A percentile compares a stretch with the other conserved stretches of the same genome.
Conservation (phyloP, 2,113 vertebrate species). For the Aphyosemion australe region DNA sequence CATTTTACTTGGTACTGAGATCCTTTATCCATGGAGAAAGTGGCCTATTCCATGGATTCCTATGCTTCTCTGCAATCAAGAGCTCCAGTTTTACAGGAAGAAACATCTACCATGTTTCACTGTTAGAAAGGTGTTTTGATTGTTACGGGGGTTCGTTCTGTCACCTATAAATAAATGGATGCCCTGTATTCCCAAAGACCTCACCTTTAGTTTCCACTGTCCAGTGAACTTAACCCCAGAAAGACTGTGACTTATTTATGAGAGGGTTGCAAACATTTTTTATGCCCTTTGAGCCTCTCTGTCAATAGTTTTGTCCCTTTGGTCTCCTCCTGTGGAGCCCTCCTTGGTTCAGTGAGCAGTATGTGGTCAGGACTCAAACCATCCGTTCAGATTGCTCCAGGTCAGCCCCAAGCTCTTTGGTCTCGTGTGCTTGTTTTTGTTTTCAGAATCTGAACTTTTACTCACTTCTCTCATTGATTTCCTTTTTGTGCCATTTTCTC, state of each 20-base stretch:
- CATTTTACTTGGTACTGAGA: too few relatives aligned
- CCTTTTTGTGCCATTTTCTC: not conserved
- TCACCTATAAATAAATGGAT: not conserved
- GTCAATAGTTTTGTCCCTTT: not conserved
- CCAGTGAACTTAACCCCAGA: not conserved
- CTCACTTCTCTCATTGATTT: not conserved
- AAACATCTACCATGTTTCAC: too few relatives aligned
- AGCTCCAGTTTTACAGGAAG: too few relatives aligned
- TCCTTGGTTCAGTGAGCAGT: constrained; percentile 2
- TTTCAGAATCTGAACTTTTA: not conserved
- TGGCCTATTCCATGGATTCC: too few relatives aligned
- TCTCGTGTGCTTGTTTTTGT: too few relatives aligned
- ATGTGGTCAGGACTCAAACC: constrained; percentile 7
- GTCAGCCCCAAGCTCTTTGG: constrained; percentile 7
- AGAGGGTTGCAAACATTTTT: constrained; percentile 4
- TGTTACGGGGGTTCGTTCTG: not conserved
- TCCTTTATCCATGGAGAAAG: too few relatives aligned
- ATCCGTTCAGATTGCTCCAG: constrained; percentile 8
- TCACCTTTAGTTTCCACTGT: not conserved
- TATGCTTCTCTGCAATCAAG: too few relatives aligned
- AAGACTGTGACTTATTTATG: constrained; percentile 4
- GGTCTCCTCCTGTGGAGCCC: not conserved
- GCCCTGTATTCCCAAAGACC: not conserved
- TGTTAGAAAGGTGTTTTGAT: not conserved
- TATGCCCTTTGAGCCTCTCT: constrained; percentile 5